phyloP scores from a whole-genome alignment of 2,113 vertebrate species.

The Fregetta grallaria region DNA sequence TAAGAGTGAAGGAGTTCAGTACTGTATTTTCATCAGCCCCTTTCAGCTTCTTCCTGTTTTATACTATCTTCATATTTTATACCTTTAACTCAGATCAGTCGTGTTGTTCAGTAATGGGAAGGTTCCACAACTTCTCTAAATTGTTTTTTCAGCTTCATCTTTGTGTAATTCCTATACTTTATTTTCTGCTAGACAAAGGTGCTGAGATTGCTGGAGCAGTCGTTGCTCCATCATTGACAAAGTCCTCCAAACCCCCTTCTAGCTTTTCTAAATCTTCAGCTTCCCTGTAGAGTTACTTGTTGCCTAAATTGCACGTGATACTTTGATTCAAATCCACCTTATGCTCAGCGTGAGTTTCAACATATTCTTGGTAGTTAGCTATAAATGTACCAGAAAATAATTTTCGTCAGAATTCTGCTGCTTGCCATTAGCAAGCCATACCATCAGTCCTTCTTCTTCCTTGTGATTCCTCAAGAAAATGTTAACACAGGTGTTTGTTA shows the following conservation, averaged over 20 bases:
- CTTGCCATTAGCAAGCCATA: background rate
- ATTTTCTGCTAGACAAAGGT: background rate
- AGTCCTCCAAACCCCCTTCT: background rate
- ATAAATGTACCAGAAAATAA: background rate
- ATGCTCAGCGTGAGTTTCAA: background rate
- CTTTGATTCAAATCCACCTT: background rate
- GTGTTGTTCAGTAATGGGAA: background rate
- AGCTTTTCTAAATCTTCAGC: background rate
- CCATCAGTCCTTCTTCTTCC: background rate
- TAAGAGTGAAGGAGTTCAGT: background rate
- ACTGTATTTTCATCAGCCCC: background rate
- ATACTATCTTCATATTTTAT: too few species aligned
- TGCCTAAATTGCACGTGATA: background rate
- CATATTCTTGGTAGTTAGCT: background rate
- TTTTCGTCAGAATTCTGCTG: background rate
- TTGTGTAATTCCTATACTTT: background rate
- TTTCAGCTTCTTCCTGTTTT: constrained; percentile 11
- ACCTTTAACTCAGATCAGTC: background rate
- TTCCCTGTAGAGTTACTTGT: background rate
- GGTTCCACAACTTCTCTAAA: background rate
- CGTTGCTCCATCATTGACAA: background rate
- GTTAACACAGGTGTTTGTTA: background rate
- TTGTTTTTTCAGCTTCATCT: constrained; percentile 3
- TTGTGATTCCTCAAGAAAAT: background rate
- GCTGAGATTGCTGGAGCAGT: background rate